Percentiles rank a stretch among this genome's conserved stretches.
Conservation (phyloP, 2,113 vertebrate genomes). For the Actenoides hombroni region DNA sequence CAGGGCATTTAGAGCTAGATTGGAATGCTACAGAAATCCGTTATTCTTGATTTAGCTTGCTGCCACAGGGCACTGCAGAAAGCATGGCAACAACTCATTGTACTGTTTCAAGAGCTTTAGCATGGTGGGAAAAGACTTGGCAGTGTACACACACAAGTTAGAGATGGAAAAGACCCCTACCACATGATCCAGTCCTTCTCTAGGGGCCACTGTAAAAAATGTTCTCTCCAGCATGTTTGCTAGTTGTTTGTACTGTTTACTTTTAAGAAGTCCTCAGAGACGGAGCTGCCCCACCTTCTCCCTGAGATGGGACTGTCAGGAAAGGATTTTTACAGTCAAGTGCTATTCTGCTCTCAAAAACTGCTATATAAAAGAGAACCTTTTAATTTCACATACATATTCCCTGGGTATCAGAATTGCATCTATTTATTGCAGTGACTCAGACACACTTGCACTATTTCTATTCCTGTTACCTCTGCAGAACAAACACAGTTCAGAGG, state of each 20-base stretch:
- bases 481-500: neutral
- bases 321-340: neutral
- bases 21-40: neutral
- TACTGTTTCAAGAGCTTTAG: neutral
- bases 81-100: neutral
- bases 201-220: neutral
- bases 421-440: slow-evolving; percentile 35
- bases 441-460: neutral
- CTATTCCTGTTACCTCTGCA: slow-evolving; percentile 1
- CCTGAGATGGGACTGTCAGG: neutral
- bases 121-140: neutral
- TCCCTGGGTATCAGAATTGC: neutral
- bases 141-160: neutral
- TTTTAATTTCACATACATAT: neutral
- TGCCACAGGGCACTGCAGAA: neutral
- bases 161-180: neutral
- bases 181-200: neutral
- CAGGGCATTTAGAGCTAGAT: neutral
- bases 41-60: neutral
- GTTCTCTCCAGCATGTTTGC: neutral
- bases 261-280: neutral
- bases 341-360: neutral
- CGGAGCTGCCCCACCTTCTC: neutral
- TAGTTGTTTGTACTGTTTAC: neutral
- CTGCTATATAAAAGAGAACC: neutral